Evolutionary conservation across 2,888 invertebrate genomes (phyloP).

Genomic region (Pollenia labialis): DNA sequence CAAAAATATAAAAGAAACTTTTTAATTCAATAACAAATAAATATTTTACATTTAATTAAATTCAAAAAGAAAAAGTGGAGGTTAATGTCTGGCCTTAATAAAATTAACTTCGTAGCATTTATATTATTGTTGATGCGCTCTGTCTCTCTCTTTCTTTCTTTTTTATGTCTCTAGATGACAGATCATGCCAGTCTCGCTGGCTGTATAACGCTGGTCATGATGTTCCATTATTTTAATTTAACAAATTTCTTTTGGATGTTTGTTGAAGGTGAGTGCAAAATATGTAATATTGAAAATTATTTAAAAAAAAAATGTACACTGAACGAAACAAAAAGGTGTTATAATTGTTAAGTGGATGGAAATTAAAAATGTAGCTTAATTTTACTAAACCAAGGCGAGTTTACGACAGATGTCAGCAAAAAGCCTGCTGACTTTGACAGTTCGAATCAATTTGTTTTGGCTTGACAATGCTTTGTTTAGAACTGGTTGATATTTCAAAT

Average conservation of each 20-base stretch:
- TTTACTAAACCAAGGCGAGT: too few relatives aligned
- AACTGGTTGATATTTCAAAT: too few relatives aligned
- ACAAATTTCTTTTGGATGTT: conserved; percentile 99
- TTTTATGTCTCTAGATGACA: conserved; percentile 85
- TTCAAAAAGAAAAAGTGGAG: background rate
- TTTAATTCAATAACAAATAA: background rate
- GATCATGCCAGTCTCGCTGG: conserved; percentile 84
- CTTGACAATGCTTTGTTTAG: too few relatives aligned
- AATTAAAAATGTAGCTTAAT: too few relatives aligned
- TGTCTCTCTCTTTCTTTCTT: background rate
- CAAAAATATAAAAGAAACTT: background rate
- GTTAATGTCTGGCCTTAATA: background rate
- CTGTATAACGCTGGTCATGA: conserved; percentile 89
- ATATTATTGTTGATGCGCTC: background rate
- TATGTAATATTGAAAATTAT: too few relatives aligned
- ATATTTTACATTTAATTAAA: background rate
- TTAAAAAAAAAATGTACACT: conserved; percentile 6
- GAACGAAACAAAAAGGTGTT: too few relatives aligned
- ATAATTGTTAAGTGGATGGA: too few relatives aligned
- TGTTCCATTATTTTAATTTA: conserved; percentile 95
- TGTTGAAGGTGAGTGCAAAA: conserved; percentile 90
- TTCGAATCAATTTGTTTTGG: too few relatives aligned
- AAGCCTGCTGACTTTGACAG: too few relatives aligned
- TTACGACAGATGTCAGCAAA: too few relatives aligned
- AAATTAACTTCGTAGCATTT: conserved; percentile 11